Evolutionary conservation across 2,888 invertebrate species (phyloP), one percentile per base, ranked within the genome.

Genomic region (Eupithecia dodoneata): DNA sequence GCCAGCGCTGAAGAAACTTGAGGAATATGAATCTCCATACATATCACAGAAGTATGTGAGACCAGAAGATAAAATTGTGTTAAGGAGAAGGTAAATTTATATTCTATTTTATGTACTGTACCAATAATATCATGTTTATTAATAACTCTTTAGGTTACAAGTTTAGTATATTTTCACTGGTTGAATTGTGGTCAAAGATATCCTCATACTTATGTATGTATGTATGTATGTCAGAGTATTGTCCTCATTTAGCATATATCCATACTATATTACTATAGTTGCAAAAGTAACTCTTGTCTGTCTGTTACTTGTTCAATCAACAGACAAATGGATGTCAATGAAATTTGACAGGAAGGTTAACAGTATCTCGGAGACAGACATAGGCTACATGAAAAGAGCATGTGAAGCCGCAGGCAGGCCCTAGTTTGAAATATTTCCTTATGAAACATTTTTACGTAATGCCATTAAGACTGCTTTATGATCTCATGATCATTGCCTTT

Each of bases 1-100:
- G 87, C 95, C 96, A 94, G 97, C 99, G 85, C 94, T 99, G 80
- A 96, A 99, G 83, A 98, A 98, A 90, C 95, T 99, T 81, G 98
- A 99, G 94, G 98, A 99, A 91, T 99, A 99, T 95, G 99, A 99
- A 96, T 98, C 99, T 82, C 99, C 99, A 0, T 98, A 97, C 93
- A 97, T 99, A 93, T 98, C 99, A 74, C 97, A 98, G 84, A 97
- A 97, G 89, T 97, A 97, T 90, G 96, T 97, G 78, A 91, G 95
- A 83, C 96, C 97, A 80, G 97, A 97, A 81, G 96, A 97, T 89
- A 97, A 97, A 94, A 97, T 99, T 91, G 97, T 98, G 82, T 95
- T 99, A 82, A 96, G 98, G 85, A 99, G 98, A 95, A 97, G 97
- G 98, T 98, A 87, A 79, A 78, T 63, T 74, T 13, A 47, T 15